Evolutionary conservation across 2,113 vertebrate species (phyloP), one percentile per base, ranked within the genome.

Genomic region (Erythrocercus mccallii): DNA sequence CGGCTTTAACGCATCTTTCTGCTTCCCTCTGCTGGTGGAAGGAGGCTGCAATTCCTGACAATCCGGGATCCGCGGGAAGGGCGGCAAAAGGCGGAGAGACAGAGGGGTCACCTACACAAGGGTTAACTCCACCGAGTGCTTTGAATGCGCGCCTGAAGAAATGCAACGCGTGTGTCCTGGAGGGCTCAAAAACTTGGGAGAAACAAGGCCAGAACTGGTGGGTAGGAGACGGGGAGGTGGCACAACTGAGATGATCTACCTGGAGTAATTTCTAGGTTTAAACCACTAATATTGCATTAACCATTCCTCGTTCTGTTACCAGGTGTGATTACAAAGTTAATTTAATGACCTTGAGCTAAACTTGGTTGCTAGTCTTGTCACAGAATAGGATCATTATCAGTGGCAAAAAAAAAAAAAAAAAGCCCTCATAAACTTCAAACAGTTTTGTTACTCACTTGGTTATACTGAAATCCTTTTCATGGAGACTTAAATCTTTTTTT

Each of bases 401-500:
- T 37, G 54, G 27, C 30, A 85, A 82, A 81, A 72, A 15, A 58
- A 42, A 42, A 42, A 30, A 53, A 28, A 79, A 56, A 68, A n/a
- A n/a, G n/a, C 8, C 5, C 10, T 18, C 38, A 51, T 76, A n/a
- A 70, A 72, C 35, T 38, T 82, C 28, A 86, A 94, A 93, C 6
- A 17, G 27, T 77, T 81, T 61, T 66, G n/a, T 73, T 58, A 64
- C 44, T 97, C 97, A 97, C 98, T 98, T 90, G 73, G 38, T 72
- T 84, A 16, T 77, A 74, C 51, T 96, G 69, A 95, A 98, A 98
- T 81, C 97, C 97, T 85, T 97, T 98, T 53, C 97, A 62, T 25
- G 98, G 97, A 54, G 95, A 98, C 37, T 92, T 97, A 94, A 99
- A 98, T 25, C 97, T 97, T 38, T 90, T 98, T 71, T 37, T 72